Evolutionary conservation across 2,888 invertebrate species (phyloP).

Genomic region (Ernsta delagoae): DNA sequence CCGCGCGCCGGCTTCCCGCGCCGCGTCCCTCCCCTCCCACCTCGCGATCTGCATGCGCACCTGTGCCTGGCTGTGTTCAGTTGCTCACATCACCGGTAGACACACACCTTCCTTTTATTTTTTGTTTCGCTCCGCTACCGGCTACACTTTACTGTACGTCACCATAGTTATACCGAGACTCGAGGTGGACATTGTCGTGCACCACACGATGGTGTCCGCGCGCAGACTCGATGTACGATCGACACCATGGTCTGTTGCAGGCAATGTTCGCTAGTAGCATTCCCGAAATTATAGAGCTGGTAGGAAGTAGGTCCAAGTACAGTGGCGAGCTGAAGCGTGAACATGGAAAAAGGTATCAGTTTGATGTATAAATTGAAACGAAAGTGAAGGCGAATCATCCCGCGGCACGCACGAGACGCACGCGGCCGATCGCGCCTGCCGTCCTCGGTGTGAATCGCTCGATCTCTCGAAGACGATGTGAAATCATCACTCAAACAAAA

Average conservation of each 20-base stretch:
- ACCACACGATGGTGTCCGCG: constrained; percentile 81
- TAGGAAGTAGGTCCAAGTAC: constrained; percentile 99
- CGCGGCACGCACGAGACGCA: constrained; percentile 52
- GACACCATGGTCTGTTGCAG: constrained; percentile 91
- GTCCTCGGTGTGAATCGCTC: constrained; percentile 71
- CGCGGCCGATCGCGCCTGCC: constrained; percentile 45
- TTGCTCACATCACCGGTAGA: constrained; percentile 84
- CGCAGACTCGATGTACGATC: constrained; percentile 70
- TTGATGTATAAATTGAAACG: constrained; percentile 75
- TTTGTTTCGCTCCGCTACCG: constrained; percentile 81
- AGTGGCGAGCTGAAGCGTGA: constrained; percentile 99
- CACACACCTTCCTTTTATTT: constrained; percentile 78
- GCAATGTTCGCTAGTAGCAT: constrained; percentile 99
- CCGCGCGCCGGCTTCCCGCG: constrained; percentile 59
- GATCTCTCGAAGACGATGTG: constrained; percentile 71
- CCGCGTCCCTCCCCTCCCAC: constrained; percentile 75
- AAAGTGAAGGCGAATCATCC: constrained; percentile 77
- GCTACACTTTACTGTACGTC: constrained; percentile 76
- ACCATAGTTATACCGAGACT: constrained; percentile 77
- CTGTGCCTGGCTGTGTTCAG: constrained; percentile 85
- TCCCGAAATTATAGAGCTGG: constrained; percentile 99
- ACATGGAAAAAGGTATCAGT: constrained; percentile 98
- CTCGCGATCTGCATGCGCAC: constrained; percentile 82
- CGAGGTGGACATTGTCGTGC: constrained; percentile 83
- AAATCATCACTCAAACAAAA: constrained; percentile 78